Evolutionary conservation across 2,113 vertebrate genomes (phyloP), one percentile per base, ranked within the genome.

Genomic region (Trematocara stigmaticum): DNA sequence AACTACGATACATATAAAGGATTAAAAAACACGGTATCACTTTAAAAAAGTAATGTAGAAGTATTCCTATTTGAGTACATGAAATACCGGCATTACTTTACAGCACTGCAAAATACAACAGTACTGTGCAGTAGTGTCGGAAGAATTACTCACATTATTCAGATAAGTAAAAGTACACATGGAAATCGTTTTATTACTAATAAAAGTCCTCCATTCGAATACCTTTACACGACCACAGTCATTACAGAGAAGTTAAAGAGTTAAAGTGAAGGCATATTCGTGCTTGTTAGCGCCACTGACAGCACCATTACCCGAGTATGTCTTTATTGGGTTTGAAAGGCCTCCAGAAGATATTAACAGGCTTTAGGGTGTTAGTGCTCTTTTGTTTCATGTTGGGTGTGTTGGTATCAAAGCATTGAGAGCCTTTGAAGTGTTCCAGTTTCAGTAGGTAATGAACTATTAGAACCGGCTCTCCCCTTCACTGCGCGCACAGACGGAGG

Each of bases 381-480:
- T 29, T 76, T 76, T 55, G 11, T 71, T 51, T 47, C 59, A 38
- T 20, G 74, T 57, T 52, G 53, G 23, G 9, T 29, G 82, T 49
- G 26, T 49, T 71, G 52, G 7, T 79, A 84, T 87, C 76, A 80
- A 83, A 74, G 76, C 76, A 1, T 3, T 6, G 15, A 69, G 61
- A 45, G 26, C n/a, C 78, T 88, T 88, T 88, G 86, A 88, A 81
- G 82, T 88, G 59, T 16, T 76, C 42, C 57, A 6, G 61, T 23
- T 10, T 52, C 51, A 47, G 78, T 11, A 76, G 42, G 42, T 52
- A 79, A 87, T 79, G 86, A 81, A 74, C 69, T 74, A 49, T 49
- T 76, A 76, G 42, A 42, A 31, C 15, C 42, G 23, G 86, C 78
- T 38, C 35, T 66, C 71, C 20, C 18, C 26, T 71, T 40, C 31